Evolutionary conservation across 2,888 invertebrate species (phyloP).

Genomic region (Rapana venosa): DNA sequence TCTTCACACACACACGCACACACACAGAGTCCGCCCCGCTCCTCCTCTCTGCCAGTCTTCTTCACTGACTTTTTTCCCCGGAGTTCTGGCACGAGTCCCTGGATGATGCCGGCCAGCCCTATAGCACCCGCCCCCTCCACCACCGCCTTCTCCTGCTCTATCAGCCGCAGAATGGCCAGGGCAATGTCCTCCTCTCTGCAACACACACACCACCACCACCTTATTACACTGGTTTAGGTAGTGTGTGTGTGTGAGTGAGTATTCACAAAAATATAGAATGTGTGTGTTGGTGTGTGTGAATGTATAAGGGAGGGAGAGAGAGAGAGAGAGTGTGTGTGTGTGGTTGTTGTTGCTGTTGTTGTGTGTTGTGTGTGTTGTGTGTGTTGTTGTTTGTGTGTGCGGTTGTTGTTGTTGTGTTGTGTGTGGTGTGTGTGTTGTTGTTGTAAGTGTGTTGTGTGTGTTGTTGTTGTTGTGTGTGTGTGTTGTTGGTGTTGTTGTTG

Average conservation of each 20-base stretch:
- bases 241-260: not conserved
- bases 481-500: not conserved
- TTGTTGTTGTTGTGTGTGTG: not conserved
- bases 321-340: not conserved
- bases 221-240: not conserved
- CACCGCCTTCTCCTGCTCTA: slow-evolving; percentile 91
- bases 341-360: not conserved
- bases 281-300: not conserved
- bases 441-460: not conserved
- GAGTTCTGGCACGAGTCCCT: slow-evolving; percentile 88
- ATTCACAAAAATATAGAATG: too few species aligned
- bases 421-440: not conserved
- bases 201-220: not conserved
- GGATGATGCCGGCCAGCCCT: slow-evolving; percentile 90
- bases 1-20: too few species aligned
- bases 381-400: slow-evolving; percentile 6
- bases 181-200: slow-evolving; percentile 87
- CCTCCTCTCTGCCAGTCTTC: not conserved
- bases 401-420: not conserved
- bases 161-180: slow-evolving; percentile 87
- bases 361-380: slow-evolving; percentile 21
- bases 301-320: too few species aligned
- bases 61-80: slow-evolving; percentile 86
- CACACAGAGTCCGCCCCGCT: too few species aligned
- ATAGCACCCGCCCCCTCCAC: slow-evolving; percentile 94